Evolutionary conservation across 2,113 vertebrate species (phyloP).

Genomic region (Xenopus laevis): DNA sequence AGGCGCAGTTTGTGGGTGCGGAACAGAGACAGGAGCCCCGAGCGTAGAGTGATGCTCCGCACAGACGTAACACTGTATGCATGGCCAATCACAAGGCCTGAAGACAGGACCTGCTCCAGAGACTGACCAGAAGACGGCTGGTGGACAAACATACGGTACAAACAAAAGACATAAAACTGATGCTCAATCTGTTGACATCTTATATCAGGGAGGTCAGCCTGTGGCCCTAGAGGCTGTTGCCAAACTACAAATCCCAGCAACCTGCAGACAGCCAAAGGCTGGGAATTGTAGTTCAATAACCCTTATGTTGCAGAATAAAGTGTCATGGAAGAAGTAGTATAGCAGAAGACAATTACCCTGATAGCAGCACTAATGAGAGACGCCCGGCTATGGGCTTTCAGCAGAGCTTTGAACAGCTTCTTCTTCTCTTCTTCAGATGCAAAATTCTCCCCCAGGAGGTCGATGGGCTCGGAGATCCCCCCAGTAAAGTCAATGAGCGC

Average conservation of each 20-base stretch:
- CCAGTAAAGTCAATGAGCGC: slow-evolving; percentile 76
- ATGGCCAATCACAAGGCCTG: slow-evolving; percentile 72
- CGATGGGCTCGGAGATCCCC: slow-evolving; percentile 70
- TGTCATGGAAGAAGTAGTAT: too few species aligned
- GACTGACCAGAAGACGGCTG: slow-evolving; percentile 68
- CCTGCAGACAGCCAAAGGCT: too few species aligned
- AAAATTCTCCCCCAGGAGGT: slow-evolving; percentile 55
- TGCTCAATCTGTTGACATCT: not conserved
- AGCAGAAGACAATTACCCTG: slow-evolving; percentile 53
- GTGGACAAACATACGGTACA: not conserved
- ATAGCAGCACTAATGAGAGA: slow-evolving; percentile 75
- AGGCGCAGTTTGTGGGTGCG: slow-evolving; percentile 58
- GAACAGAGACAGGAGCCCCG: slow-evolving; percentile 45
- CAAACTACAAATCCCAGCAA: too few species aligned
- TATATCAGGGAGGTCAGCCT: too few species aligned
- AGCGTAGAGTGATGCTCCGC: slow-evolving; percentile 58
- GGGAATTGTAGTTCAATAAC: too few species aligned
- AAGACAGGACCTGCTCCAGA: slow-evolving; percentile 67
- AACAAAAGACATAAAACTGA: not conserved
- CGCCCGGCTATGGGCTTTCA: slow-evolving; percentile 60
- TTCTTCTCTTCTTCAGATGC: slow-evolving; percentile 54
- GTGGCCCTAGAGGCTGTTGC: too few species aligned
- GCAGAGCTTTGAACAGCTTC: slow-evolving; percentile 66
- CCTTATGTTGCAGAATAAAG: too few species aligned
- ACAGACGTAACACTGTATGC: slow-evolving; percentile 71